Base-by-base conservation (phyloP, 2,113 vertebrate genomes). In the Cariama cristata region DNA sequence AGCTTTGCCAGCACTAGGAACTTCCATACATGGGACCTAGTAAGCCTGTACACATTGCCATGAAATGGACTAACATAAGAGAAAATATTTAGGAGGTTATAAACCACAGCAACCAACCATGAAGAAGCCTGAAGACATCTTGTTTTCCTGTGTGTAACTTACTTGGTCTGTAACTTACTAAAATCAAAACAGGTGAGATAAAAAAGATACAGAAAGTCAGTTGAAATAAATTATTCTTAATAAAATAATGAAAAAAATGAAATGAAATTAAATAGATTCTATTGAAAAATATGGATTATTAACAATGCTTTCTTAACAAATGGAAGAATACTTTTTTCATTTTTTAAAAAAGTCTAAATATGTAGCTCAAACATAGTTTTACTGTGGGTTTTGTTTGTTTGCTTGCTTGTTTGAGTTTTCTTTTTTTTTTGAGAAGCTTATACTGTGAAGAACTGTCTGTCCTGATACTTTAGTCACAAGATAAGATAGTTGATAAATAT, bases 401-500 rank as follows among this genome's bases (percentile, higher is more conserved):
- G 11, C 23, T 13, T 45, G 2, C 44, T 40, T 53, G 12, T 49
- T 49, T 49, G 47, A 10, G 55, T 63, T 49, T 4, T 4, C 71
- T 20, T 56, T 45, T 42, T 55, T 75, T 28, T 64, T 69, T 22
- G 13, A 50, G 33, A 75, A 58, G 2, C 2, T 69, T 45, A 23
- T 12, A 20, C 27, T 40, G 4, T 35, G 8, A 60, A 26, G 35
- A 89, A 5, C 10, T 32, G 1, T 33, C 49, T 58, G 14, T 32
- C 28, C 40, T 67, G 23, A 22, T 32, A 17, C 1, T 47, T 71
- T 14, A 13, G 55, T 58, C 27, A 40, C 23, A 33, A 45, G 5
- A 10, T 38, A 12, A 63, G 20, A 12, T 8, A 33, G 3, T 7
- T 82, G 22, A 3, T 0, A 7, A 73, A 52, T 2, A 53, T 50